phyloP scores from a whole-genome alignment of 2,797 vertebrate genomes.

The Gallinago stenura region DNA sequence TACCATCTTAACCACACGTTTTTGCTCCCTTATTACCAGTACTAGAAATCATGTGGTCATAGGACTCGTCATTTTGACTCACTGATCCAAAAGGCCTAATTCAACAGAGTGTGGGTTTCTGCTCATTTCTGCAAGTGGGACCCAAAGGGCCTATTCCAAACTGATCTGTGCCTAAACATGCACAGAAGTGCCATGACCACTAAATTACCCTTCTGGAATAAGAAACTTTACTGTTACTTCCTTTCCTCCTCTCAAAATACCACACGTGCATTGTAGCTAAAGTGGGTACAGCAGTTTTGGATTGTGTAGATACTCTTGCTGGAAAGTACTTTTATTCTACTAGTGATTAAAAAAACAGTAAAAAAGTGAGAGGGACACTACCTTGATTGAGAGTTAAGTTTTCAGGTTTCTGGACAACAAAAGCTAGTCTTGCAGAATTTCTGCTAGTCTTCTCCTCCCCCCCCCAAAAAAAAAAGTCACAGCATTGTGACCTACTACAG shows the following conservation, averaged over 20 bases:
- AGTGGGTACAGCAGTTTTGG: background rate
- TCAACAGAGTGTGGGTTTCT: background rate
- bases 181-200: background rate
- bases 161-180: background rate
- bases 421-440: background rate
- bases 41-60: background rate
- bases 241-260: background rate
- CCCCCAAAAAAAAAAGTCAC: background rate
- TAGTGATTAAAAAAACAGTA: too few species aligned
- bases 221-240: background rate
- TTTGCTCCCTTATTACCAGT: background rate
- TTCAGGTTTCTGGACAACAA: background rate
- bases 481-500: background rate
- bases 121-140: background rate
- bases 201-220: background rate
- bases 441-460: background rate
- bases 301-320: background rate
- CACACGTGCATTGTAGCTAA: fast-evolving
- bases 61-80: background rate
- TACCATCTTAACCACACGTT: background rate
- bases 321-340: background rate
- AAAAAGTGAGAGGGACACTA: background rate
- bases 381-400: background rate
- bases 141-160: background rate
- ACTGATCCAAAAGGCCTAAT: background rate